A percentile compares a stretch with the other conserved stretches of the same genome.
These are phyloP conservation scores for Drosophila chauvacae DNA, from an alignment of 1,140 invertebrate genomes.

Conservation along the genomic window DNA sequence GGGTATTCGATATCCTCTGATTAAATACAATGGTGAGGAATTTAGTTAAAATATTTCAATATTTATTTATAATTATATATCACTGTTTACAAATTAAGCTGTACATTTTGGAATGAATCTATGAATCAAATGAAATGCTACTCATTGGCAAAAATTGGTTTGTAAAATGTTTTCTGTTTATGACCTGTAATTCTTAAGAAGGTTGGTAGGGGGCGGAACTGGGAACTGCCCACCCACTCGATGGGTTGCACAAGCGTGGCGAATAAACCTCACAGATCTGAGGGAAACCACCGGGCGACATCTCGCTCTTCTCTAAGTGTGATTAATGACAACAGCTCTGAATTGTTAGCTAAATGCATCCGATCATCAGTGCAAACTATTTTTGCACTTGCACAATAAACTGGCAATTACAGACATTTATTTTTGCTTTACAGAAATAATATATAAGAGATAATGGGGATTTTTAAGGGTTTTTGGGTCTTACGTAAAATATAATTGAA, in stretches of 20 bases:
- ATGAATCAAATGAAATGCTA: background rate
- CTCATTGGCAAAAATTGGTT: background rate
- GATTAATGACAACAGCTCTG: slow-evolving; percentile 31
- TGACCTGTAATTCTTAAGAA: background rate
- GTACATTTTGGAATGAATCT: background rate
- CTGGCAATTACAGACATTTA: slow-evolving; percentile 3
- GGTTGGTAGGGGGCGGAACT: background rate
- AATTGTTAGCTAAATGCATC: slow-evolving; percentile 30
- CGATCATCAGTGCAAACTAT: slow-evolving; percentile 6
- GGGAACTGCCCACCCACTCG: slow-evolving; percentile 8
- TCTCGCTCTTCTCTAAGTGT: slow-evolving; percentile 25
- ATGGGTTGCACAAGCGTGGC: slow-evolving; percentile 23
- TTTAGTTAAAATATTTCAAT: background rate
- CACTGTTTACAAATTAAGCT: background rate
- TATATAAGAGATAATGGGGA: background rate
- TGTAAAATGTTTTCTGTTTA: background rate
- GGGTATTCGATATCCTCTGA: background rate
- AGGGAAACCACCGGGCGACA: slow-evolving; percentile 16
- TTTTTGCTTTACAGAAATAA: background rate
- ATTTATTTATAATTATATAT: background rate
- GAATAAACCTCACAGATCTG: slow-evolving; percentile 1
- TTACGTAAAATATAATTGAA: background rate
- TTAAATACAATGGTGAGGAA: background rate
- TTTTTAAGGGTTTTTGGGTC: background rate
- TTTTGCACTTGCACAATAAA: slow-evolving; percentile 23